Conservation (phyloP, 2,888 invertebrate species). For the Auanema freiburgensis region DNA sequence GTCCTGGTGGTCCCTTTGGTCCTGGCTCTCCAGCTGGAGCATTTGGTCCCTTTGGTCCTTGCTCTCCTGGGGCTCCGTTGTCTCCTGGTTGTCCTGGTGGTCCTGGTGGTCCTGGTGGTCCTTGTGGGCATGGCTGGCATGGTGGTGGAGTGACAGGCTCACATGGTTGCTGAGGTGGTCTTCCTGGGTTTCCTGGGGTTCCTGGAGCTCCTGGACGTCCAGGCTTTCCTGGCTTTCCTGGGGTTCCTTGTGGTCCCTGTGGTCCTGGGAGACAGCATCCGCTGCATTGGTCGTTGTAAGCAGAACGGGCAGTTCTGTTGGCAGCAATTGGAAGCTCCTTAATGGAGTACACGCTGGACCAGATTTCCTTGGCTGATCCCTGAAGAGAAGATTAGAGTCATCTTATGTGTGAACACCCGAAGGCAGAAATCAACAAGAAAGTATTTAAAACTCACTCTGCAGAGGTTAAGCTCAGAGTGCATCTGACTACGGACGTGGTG, state of each 20-base stretch:
- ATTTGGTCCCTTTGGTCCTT: conserved; percentile 51
- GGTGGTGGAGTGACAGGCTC: conserved; percentile 54
- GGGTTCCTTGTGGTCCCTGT: conserved; percentile 47
- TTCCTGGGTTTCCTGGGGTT: conserved; percentile 51
- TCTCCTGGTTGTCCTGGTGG: conserved; percentile 51
- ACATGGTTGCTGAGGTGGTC: conserved; percentile 48
- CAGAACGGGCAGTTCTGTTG: conserved; percentile 45
- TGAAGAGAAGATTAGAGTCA: conserved; percentile 8
- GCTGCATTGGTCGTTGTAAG: conserved; percentile 50
- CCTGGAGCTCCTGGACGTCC: conserved; percentile 54
- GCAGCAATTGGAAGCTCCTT: conserved; percentile 44
- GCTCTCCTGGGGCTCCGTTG: conserved; percentile 47
- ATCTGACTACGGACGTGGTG: conserved; percentile 52
- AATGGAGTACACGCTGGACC: conserved; percentile 48
- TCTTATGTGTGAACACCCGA: no score
- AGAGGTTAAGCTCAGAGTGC: conserved; percentile 48
- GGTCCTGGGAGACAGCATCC: conserved; percentile 56
- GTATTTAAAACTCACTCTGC: conserved; percentile 29
- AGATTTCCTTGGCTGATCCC: conserved; percentile 51
- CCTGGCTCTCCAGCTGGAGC: conserved; percentile 51
- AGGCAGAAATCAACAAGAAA: neutral
- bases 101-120: conserved; percentile 52
- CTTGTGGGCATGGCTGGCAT: conserved; percentile 53
- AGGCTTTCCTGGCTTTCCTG: conserved; percentile 53
- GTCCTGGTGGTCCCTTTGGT: conserved; percentile 54